phyloP scores from a whole-genome alignment of 2,113 vertebrate genomes.

The Carettochelys insculpta region DNA sequence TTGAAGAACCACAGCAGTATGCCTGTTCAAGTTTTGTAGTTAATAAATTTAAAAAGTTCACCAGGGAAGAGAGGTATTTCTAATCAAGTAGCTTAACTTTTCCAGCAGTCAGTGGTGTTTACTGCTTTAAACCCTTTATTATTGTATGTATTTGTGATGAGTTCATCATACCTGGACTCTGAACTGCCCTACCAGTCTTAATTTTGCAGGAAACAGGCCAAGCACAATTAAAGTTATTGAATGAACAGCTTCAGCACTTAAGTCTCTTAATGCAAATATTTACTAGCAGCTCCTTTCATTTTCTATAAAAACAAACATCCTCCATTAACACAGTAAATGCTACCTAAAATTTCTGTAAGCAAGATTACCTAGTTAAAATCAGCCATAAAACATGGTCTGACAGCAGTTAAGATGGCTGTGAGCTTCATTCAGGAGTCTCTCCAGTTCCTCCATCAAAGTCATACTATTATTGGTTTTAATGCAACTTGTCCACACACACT shows the following conservation, averaged over 20 bases:
- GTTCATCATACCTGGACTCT: rapidly evolving
- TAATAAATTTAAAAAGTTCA: rapidly evolving
- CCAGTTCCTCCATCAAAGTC: not conserved
- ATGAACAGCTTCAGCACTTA: rapidly evolving
- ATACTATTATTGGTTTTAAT: not conserved
- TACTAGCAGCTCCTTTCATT: not conserved
- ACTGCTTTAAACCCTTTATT: not conserved
- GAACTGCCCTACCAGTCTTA: rapidly evolving
- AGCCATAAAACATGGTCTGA: not conserved
- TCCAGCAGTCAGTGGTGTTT: not conserved
- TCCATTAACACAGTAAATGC: not conserved
- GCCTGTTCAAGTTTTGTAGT: rapidly evolving
- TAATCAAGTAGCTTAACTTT: not conserved
- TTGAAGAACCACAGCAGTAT: not conserved
- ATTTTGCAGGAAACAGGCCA: rapidly evolving
- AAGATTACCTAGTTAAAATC: rapidly evolving
- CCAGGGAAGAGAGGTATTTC: not conserved
- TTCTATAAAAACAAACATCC: not conserved
- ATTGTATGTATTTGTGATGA: rapidly evolving
- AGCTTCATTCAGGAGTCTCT: not conserved
- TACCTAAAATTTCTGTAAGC: not conserved
- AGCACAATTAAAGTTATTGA: rapidly evolving
- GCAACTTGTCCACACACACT: not conserved
- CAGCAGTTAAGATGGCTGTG: not conserved
- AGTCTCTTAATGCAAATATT: not conserved